Evolutionary conservation across 2,888 invertebrate genomes (phyloP), one percentile per base, ranked within the genome.

Genomic region (Netelia inedita): DNA sequence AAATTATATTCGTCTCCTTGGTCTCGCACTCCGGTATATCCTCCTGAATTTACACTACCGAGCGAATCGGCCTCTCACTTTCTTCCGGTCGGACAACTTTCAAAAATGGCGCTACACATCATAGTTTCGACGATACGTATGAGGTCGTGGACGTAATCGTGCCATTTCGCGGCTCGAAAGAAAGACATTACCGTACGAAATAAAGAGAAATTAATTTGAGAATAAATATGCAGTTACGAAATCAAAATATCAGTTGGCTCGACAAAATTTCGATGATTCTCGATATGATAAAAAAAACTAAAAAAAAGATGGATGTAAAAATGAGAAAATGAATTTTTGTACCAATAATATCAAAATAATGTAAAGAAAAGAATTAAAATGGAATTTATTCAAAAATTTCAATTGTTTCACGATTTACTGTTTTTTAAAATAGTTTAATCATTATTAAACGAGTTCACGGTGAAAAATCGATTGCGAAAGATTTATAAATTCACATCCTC

Each of bases 1-100:
- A 86, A 86, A 84, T 83, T 84, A 57, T 57, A 19, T 84, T 78
- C 71, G 66, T 80, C 61, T 53, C 71, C 80, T 66, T 46, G 79
- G 35, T 65, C 69, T 69, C 61, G 21, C 78, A 73, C 75, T 84
- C 23, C 66, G 61, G 73, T 35, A 76, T 72, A 84, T 79, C 82
- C 74, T 78, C 57, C 16, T 71, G 79, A 82, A 74, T 86, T 84
- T 28, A 76, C 82, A 82, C 65, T 71, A 55, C 72, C 73, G 76
- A 74, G 82, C 75, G 68, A 82, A 79, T 61, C 82, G 82, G 68
- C 79, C 84, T 82, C 79, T 83, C 82, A 87, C 87, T 88, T 88
- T 88, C 88, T 85, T 88, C 79, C 74, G 74, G 72, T 78, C 68
- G 53, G 76, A 61, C 66, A 79, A 83, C 82, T 87, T 83, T 86